Conservation (phyloP, 1,140 invertebrate genomes). For the Drosophila athabasca region DNA sequence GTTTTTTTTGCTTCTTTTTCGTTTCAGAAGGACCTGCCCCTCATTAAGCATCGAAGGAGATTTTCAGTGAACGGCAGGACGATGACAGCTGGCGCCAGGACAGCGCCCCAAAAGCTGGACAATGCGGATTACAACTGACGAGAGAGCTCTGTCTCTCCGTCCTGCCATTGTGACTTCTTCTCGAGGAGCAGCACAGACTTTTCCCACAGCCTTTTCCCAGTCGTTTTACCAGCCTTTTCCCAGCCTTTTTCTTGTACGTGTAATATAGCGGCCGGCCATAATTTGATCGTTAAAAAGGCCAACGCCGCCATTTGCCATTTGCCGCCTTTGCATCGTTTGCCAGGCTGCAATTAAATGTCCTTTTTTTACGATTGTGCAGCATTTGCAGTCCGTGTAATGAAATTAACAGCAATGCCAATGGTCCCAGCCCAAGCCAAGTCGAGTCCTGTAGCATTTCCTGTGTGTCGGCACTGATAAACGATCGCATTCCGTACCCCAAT, state of each 20-base stretch:
- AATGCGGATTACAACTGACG: conserved; percentile 52
- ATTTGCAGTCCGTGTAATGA: conserved; percentile 68
- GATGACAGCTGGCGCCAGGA: conserved; percentile 68
- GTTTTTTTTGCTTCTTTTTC: not conserved
- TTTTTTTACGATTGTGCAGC: conserved; percentile 74
- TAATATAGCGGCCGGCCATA: conserved; percentile 61
- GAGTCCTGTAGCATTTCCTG: conserved; percentile 16
- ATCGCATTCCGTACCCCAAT: conserved; percentile 37
- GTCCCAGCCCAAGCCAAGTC: conserved; percentile 3
- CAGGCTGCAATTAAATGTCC: conserved; percentile 73
- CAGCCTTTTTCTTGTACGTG: conserved; percentile 22
- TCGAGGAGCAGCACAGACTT: not conserved
- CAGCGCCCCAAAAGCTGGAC: conserved; percentile 24
- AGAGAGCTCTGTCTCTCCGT: not conserved
- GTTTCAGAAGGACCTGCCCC: conserved; percentile 1
- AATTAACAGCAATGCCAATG: conserved; percentile 59
- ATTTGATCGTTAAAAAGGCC: conserved; percentile 79
- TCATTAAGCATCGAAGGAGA: conserved; percentile 51
- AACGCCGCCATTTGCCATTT: conserved; percentile 31
- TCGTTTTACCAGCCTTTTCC: conserved; percentile 10
- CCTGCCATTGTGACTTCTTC: conserved; percentile 8
- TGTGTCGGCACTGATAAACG: conserved; percentile 57
- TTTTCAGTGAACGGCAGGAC: conserved; percentile 22
- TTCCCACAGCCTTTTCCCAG: not conserved
- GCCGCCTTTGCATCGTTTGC: conserved; percentile 52